These are phyloP conservation scores for Mactra quadrangularis DNA, from an alignment of 1,140 invertebrate genomes.

Conservation along the genomic window DNA sequence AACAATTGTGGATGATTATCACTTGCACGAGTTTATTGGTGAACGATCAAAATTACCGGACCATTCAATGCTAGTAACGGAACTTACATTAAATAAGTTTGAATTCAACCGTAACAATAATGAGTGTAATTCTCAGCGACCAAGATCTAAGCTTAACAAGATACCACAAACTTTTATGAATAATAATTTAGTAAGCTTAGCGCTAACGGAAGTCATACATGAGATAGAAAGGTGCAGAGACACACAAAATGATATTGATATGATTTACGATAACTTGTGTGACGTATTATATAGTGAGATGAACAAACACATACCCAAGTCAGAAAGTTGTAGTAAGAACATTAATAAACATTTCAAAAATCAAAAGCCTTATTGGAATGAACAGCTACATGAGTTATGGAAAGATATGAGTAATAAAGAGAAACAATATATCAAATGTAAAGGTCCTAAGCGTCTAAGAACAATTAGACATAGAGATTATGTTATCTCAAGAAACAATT, in stretches of 20 bases:
- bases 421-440: too few relatives aligned
- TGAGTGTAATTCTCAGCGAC: constrained; percentile 1
- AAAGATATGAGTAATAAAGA: too few relatives aligned
- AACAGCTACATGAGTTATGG: too few relatives aligned
- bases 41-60: constrained; percentile 55
- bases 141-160: constrained; percentile 6
- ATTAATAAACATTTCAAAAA: too few relatives aligned
- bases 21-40: constrained; percentile 47
- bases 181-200: constrained; percentile 7
- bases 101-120: background rate
- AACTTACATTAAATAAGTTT: background rate
- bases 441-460: too few relatives aligned
- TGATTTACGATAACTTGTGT: constrained; percentile 40
- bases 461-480: too few relatives aligned
- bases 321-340: too few relatives aligned
- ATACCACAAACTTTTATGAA: constrained; percentile 22
- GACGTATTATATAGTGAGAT: constrained; percentile 23
- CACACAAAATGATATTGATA: constrained; percentile 19
- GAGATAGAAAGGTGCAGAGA: constrained; percentile 15
- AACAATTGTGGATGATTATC: constrained; percentile 40
- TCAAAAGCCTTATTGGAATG: too few relatives aligned
- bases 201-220: constrained; percentile 32
- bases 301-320: too few relatives aligned
- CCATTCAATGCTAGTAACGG: constrained; percentile 46
- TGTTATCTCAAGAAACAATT: background rate